Evolutionary conservation across 53 echinoderm and acorn worm species (phyloP).

Genomic region (Temnopleurus reevesii): DNA sequence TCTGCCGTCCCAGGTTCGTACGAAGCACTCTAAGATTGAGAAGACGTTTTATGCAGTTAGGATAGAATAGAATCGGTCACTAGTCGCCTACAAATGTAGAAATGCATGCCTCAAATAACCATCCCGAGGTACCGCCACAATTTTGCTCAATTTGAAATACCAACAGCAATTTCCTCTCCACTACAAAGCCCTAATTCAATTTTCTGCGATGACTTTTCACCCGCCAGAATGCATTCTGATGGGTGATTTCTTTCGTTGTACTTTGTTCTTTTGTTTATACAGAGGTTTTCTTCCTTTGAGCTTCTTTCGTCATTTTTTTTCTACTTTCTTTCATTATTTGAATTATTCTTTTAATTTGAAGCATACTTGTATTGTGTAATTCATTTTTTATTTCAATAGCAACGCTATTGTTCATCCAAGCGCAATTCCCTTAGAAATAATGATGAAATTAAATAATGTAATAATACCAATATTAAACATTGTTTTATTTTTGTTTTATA

Average conservation of each 20-base stretch:
- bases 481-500: too few species aligned
- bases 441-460: too few species aligned
- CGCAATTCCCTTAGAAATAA: too few species aligned
- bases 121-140: not conserved
- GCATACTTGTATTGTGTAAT: too few species aligned
- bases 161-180: conserved; percentile 27
- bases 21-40: not conserved
- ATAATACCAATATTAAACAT: too few species aligned
- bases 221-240: not conserved
- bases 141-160: not conserved
- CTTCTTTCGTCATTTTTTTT: not conserved
- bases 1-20: too few species aligned
- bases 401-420: too few species aligned
- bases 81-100: not conserved
- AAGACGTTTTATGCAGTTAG: not conserved
- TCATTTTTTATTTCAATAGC: too few species aligned
- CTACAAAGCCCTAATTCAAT: conserved; percentile 20
- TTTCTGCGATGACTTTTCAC: conserved; percentile 12
- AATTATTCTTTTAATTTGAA: too few species aligned
- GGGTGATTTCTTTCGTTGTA: not conserved
- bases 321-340: not conserved
- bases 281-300: not conserved
- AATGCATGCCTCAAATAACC: not conserved
- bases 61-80: not conserved
- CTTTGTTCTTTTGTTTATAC: not conserved